These are phyloP conservation scores for Periophthalmus modestus DNA, from an alignment of 2,113 vertebrate species.

Conservation along the genomic window DNA sequence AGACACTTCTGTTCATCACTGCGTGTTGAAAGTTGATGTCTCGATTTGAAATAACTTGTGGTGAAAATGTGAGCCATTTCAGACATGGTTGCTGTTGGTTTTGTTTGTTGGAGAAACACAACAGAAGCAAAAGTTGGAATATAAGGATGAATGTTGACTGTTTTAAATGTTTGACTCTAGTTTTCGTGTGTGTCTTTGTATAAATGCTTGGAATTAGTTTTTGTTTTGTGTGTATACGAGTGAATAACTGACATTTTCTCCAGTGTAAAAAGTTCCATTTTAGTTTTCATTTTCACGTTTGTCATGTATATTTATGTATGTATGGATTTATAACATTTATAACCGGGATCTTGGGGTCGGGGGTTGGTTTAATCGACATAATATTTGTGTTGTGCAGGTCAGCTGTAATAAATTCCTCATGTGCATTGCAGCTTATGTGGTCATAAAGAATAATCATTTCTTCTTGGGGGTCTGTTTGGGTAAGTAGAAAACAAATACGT, in stretches of 20 bases:
- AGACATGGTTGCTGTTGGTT: background rate
- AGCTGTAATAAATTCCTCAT: slow-evolving; percentile 40
- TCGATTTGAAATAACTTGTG: background rate
- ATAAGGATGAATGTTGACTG: background rate
- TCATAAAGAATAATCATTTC: background rate
- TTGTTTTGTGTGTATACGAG: background rate
- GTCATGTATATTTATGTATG: background rate
- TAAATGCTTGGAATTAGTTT: background rate
- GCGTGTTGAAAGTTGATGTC: background rate
- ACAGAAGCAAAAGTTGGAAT: background rate
- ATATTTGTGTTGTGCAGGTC: slow-evolving; percentile 10
- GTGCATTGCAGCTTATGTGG: slow-evolving; percentile 12
- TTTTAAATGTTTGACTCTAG: background rate
- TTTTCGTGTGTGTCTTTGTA: background rate
- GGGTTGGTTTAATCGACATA: background rate
- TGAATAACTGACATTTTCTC: background rate
- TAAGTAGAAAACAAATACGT: background rate
- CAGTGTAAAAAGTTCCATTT: background rate
- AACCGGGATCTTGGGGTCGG: background rate
- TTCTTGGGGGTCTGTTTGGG: background rate
- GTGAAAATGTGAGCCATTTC: background rate
- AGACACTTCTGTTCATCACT: slow-evolving; percentile 10
- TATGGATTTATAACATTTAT: background rate
- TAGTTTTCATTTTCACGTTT: background rate
- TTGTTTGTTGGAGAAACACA: background rate